phyloP scores from a whole-genome alignment of 2,888 invertebrate species.

The Drosophila tripunctata region DNA sequence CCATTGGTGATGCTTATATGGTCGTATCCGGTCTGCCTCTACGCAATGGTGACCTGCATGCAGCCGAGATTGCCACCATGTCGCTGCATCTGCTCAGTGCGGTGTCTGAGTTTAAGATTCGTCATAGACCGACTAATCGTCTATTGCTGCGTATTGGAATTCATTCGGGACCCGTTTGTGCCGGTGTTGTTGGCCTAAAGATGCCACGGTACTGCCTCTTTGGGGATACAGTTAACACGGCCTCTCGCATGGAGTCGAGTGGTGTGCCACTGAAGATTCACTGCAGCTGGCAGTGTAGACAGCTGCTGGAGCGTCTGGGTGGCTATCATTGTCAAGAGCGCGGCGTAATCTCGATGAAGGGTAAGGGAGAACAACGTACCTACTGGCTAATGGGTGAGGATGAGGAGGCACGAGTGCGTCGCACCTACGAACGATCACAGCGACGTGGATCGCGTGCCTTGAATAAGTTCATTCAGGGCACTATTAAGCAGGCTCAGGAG shows the following conservation, averaged over 20 bases:
- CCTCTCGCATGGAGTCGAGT: conserved; percentile 94
- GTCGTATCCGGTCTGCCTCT: conserved; percentile 95
- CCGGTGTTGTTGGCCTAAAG: conserved; percentile 95
- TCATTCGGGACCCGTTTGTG: conserved; percentile 96
- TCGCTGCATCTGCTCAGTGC: conserved; percentile 93
- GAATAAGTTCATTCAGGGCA: conserved; percentile 83
- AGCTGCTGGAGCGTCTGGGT: conserved; percentile 88
- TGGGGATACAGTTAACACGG: conserved; percentile 96
- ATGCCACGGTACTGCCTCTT: conserved; percentile 97
- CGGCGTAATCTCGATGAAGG: conserved; percentile 92
- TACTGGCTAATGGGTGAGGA: conserved; percentile 94
- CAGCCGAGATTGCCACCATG: conserved; percentile 97
- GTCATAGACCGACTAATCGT: conserved; percentile 93
- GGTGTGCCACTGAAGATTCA: conserved; percentile 93
- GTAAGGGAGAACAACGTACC: conserved; percentile 92
- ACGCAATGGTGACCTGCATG: conserved; percentile 94
- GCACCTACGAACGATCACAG: conserved; percentile 86
- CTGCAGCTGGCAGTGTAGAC: conserved; percentile 90
- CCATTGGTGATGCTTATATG: conserved; percentile 97
- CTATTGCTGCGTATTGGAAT: conserved; percentile 95
- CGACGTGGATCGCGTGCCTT: conserved; percentile 84
- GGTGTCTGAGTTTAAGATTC: conserved; percentile 93
- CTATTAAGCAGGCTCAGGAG: conserved; percentile 78
- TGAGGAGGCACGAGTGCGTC: conserved; percentile 85
- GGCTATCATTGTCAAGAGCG: conserved; percentile 90